Percentiles rank a stretch among this genome's conserved stretches.
These are phyloP conservation scores for Meandrusa payeni DNA, from an alignment of 2,888 invertebrate species.

Conservation along the genomic window DNA sequence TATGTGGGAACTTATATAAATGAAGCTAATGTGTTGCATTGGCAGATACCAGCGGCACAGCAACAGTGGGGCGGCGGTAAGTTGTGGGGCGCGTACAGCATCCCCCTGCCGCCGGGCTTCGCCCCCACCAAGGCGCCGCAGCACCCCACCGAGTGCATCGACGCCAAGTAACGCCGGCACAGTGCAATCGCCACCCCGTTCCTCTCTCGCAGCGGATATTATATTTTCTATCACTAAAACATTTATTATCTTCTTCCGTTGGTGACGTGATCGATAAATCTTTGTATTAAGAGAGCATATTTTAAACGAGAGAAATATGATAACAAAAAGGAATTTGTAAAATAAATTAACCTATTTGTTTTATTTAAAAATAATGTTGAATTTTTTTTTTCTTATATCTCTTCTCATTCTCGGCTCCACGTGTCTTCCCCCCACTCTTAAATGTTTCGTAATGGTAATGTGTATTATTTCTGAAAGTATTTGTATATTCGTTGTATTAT, in stretches of 20 bases:
- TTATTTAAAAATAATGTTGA: conserved; percentile 59
- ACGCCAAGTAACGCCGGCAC: conserved; percentile 63
- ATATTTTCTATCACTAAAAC: conserved; percentile 54
- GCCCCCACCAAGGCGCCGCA: conserved; percentile 60
- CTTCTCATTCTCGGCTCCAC: conserved; percentile 36
- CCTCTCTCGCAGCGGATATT: conserved; percentile 37
- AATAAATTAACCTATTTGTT: conserved; percentile 80
- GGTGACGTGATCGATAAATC: conserved; percentile 77
- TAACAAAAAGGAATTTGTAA: conserved; percentile 80
- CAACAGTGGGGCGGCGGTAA: conserved; percentile 35
- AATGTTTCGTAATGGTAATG: conserved; percentile 59
- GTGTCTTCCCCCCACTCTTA: conserved; percentile 44
- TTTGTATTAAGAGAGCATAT: conserved; percentile 79
- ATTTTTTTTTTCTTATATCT: conserved; percentile 30
- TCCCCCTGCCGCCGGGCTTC: conserved; percentile 74
- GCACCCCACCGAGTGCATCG: conserved; percentile 74
- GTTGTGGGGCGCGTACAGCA: conserved; percentile 44
- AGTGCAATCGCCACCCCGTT: conserved; percentile 36
- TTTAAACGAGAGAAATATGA: conserved; percentile 80
- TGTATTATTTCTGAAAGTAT: conserved; percentile 46
- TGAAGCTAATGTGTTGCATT: no score
- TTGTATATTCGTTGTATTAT: conserved; percentile 65
- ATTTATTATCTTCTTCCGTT: conserved; percentile 60
- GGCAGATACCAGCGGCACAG: conserved; percentile 26
- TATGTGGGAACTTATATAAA: no score